Evolutionary conservation across 2,888 invertebrate species (phyloP), one percentile per base, ranked within the genome.

Genomic region (Dasysyrphus albostriatus): DNA sequence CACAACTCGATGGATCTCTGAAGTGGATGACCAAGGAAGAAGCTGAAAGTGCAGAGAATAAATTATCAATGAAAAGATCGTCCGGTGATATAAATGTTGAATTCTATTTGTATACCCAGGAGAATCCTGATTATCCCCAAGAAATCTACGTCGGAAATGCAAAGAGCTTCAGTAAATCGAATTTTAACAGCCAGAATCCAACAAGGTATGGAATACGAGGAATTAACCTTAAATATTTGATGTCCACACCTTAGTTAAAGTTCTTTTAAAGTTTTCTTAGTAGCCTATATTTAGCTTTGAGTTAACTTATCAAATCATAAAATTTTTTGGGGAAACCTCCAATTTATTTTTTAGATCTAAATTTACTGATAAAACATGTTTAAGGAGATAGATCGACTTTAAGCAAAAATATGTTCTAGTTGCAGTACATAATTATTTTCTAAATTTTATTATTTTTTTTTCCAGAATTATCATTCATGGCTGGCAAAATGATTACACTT

Each of bases 401-500:
- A 7, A n/a, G n/a, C n/a, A n/a, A n/a, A n/a, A n/a, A n/a, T n/a
- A n/a, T n/a, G n/a, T n/a, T n/a, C n/a, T n/a, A n/a, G n/a, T n/a
- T n/a, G n/a, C n/a, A n/a, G n/a, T n/a, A n/a, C n/a, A 24, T 1
- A 10, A 1, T 4, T 10, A 49, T 19, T 16, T 19, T 12, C 0
- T 7, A 1, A 5, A 8, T 3, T 51, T 5, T 10, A 39, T 39
- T 10, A 10, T 4, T 49, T 24, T 24, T 29, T 10, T 24, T 10
- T 32, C 49, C n/a, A 56, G 44, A 6, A 19, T 12, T 7, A 37
- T 39, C 5, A 39, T 49, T 0, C 10, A 94, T 88, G 94, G 94
- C 2, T 94, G 94, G 94, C 92, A 93, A 51, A 94, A 93, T 88
- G 92, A 93, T 89, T 93, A 93, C 32, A 91, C 91, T 56, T 93